These are phyloP conservation scores for Nephotettix cincticeps DNA, from an alignment of 1,140 invertebrate species.

Conservation along the genomic window DNA sequence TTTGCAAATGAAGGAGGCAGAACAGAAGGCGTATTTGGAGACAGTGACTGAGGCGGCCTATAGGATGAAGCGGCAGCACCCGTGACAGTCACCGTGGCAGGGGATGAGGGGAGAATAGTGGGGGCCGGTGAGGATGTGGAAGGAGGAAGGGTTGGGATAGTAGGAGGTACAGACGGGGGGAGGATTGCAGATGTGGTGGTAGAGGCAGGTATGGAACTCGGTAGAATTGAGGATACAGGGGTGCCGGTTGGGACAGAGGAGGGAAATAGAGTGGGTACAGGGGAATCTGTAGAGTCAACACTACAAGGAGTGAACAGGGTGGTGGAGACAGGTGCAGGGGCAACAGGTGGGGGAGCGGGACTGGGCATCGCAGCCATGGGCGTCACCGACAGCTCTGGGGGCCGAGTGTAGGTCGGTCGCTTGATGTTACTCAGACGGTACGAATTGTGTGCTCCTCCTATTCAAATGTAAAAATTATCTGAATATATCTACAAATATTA, in stretches of 20 bases:
- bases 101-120: slow-evolving; percentile 16
- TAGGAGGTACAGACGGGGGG: neutral
- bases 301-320: neutral
- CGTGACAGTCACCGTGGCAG: neutral
- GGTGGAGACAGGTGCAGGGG: slow-evolving; percentile 5
- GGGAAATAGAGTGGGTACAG: slow-evolving; percentile 7
- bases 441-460: slow-evolving; percentile 19
- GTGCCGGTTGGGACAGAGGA: too few species aligned
- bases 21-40: neutral
- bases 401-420: slow-evolving; percentile 46
- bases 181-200: slow-evolving; percentile 9
- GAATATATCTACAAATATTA: neutral
- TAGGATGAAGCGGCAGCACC: too few species aligned
- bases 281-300: neutral
- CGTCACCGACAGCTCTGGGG: slow-evolving; percentile 44
- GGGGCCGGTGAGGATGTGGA: neutral
- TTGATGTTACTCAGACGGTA: slow-evolving; percentile 44
- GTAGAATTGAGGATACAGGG: neutral
- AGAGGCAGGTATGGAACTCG: neutral
- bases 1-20: slow-evolving; percentile 9
- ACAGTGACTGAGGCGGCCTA: neutral
- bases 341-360: neutral
- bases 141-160: neutral
- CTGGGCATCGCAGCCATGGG: slow-evolving; percentile 23
- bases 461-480: neutral